Evolutionary conservation across 2,113 vertebrate species (phyloP).

Genomic region (Pteropus alecto): DNA sequence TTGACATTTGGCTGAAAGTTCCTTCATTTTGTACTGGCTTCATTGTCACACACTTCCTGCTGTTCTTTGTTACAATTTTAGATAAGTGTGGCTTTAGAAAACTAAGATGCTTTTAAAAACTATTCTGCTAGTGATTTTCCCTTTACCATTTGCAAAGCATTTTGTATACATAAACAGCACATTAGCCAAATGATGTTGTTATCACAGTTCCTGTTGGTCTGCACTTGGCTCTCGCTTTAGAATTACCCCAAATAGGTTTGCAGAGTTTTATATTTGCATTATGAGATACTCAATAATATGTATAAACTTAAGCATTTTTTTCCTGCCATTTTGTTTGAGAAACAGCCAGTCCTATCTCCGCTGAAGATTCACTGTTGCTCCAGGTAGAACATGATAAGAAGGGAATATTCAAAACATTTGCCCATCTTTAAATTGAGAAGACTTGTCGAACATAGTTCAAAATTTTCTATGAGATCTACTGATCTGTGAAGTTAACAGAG

Average conservation of each 20-base stretch:
- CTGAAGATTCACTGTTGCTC: constrained; percentile 19
- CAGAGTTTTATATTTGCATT: constrained; percentile 34
- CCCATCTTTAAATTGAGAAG: not conserved
- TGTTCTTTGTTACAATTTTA: constrained; percentile 62
- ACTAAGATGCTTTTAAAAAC: constrained; percentile 66
- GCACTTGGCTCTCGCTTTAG: constrained; percentile 45
- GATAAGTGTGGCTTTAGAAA: constrained; percentile 65
- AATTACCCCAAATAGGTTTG: constrained; percentile 51
- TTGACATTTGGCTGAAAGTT: constrained; percentile 58
- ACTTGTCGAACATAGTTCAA: not conserved
- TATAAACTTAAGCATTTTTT: not conserved
- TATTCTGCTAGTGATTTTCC: constrained; percentile 61
- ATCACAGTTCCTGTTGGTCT: constrained; percentile 47
- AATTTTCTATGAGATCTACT: not conserved
- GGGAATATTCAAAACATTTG: not conserved
- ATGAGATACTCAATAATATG: constrained; percentile 45
- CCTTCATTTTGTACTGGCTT: not conserved
- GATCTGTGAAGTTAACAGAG: not conserved
- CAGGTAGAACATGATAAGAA: not conserved
- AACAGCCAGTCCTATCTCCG: not conserved
- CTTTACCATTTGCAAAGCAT: constrained; percentile 53
- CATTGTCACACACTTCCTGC: constrained; percentile 26
- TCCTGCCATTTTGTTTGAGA: not conserved
- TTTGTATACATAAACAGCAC: constrained; percentile 54
- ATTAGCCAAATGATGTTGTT: constrained; percentile 53